Conservation (phyloP, 2,113 vertebrate species). For the Oreochromis niloticus region DNA sequence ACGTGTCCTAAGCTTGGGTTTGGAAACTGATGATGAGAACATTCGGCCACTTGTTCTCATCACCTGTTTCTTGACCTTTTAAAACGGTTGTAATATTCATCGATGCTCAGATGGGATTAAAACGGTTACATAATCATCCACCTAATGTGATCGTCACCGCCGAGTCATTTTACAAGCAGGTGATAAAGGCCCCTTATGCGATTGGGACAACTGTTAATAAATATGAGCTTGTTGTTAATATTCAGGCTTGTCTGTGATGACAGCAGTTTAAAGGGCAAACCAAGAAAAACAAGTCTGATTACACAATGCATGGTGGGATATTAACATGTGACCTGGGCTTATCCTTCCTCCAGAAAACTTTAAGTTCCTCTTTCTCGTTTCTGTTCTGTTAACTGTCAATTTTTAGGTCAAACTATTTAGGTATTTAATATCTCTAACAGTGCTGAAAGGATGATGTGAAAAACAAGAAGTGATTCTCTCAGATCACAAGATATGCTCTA, state of each 20-base stretch:
- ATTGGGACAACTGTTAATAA: background rate
- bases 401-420: background rate
- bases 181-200: background rate
- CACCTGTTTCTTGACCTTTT: background rate
- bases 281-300: background rate
- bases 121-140: background rate
- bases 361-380: background rate
- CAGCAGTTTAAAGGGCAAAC: background rate
- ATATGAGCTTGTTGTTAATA: slow-evolving; percentile 1
- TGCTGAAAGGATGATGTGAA: background rate
- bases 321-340: background rate
- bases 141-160: background rate
- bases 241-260: background rate
- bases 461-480: background rate
- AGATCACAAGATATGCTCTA: background rate
- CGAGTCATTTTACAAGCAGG: background rate
- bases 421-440: background rate
- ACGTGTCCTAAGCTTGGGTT: background rate
- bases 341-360: background rate
- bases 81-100: background rate
- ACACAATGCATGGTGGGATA: background rate
- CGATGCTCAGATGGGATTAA: background rate
- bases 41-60: background rate
- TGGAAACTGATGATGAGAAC: background rate
- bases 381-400: background rate